Evolutionary conservation across 1,140 invertebrate genomes (phyloP).

Genomic region (Stegodyphus mimosarum): DNA sequence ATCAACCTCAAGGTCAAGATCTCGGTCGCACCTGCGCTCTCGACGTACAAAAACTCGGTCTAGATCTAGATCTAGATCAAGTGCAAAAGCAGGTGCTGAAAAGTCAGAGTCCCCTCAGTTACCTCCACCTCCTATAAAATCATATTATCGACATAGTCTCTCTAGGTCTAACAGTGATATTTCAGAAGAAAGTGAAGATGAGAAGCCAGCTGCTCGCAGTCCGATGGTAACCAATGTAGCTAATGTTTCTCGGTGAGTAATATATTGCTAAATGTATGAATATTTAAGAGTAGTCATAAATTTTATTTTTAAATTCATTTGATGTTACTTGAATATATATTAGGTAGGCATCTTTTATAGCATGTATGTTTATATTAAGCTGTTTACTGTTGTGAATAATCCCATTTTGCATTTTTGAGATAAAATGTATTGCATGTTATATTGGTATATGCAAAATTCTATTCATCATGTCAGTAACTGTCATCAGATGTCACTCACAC

Average conservation of each 20-base stretch:
- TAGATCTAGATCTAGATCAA: slow-evolving; percentile 51
- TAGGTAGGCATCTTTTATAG: too few relatives aligned
- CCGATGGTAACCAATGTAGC: slow-evolving; percentile 1
- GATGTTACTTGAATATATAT: too few relatives aligned
- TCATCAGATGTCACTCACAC: too few relatives aligned
- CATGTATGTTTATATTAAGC: too few relatives aligned
- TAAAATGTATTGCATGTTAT: too few relatives aligned
- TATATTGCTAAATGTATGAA: too few relatives aligned
- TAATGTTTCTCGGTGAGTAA: slow-evolving; percentile 21
- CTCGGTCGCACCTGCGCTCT: slow-evolving; percentile 65
- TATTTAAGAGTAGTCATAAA: too few relatives aligned
- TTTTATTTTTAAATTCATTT: too few relatives aligned
- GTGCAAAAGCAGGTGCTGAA: slow-evolving; percentile 10
- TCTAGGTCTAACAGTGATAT: slow-evolving; percentile 55
- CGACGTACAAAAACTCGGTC: background rate
- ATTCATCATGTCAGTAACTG: too few relatives aligned
- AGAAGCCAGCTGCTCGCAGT: slow-evolving; percentile 21
- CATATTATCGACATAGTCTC: slow-evolving; percentile 62
- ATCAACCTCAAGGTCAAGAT: slow-evolving; percentile 68
- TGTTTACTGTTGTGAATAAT: too few relatives aligned
- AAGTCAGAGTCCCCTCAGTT: slow-evolving; percentile 39
- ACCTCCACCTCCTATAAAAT: slow-evolving; percentile 59
- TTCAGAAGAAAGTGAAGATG: slow-evolving; percentile 52
- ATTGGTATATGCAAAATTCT: too few relatives aligned
- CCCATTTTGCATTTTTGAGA: too few relatives aligned